Conservation (phyloP, 2,113 vertebrate species). For the Arizona elegans region DNA sequence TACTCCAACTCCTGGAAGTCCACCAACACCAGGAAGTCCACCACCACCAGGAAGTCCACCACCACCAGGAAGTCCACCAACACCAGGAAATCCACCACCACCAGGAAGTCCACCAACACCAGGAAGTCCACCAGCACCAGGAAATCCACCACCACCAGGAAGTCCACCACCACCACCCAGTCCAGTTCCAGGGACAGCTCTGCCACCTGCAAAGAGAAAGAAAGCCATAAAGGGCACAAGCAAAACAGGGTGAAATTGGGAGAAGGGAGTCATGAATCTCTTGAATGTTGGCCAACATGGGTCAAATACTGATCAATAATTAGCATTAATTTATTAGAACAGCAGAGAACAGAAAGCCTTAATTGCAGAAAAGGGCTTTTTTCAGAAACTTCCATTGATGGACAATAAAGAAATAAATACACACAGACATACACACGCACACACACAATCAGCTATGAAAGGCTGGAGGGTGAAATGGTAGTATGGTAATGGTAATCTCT, state of each 20-base stretch:
- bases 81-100: neutral
- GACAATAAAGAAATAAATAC: neutral
- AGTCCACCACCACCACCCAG: conserved; percentile 9
- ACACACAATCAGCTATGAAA: neutral
- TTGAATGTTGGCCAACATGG: neutral
- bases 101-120: neutral
- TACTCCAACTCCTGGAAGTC: neutral
- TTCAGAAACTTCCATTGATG: neutral
- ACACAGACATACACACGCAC: neutral
- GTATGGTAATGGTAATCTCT: neutral
- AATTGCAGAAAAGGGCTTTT: neutral
- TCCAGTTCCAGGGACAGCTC: conserved; percentile 17
- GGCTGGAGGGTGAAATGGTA: neutral
- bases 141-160: neutral
- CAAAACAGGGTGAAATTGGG: neutral
- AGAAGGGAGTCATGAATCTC: neutral
- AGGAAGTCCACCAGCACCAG: neutral
- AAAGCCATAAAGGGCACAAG: neutral
- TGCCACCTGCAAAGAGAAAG: conserved; percentile 22
- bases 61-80: neutral
- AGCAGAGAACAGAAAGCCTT: neutral
- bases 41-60: neutral
- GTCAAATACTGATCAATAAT: neutral
- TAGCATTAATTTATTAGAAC: neutral
- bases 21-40: neutral